phyloP scores from a whole-genome alignment of 2,113 vertebrate species.

The Saguinus imperator region DNA sequence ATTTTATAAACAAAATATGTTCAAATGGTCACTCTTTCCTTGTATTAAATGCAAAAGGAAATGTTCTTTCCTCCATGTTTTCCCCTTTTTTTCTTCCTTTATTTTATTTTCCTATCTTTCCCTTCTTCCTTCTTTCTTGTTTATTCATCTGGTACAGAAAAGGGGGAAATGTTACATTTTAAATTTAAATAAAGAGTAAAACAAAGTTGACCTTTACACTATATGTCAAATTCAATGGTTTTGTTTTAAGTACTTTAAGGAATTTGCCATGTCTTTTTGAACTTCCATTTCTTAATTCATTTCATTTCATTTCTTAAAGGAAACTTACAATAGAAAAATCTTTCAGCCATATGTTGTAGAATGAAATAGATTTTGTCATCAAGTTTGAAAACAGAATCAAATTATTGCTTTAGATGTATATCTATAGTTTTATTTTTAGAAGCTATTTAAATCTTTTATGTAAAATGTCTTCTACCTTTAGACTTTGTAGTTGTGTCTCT shows the following conservation, averaged over 20 bases:
- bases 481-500: neutral
- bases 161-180: neutral
- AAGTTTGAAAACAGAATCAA: neutral
- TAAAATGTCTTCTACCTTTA: conserved; percentile 24
- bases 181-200: neutral
- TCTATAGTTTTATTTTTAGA: neutral
- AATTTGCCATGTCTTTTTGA: neutral
- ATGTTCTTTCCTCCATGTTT: neutral
- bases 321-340: neutral
- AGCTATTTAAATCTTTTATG: conserved; percentile 6
- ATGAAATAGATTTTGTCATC: conserved; percentile 11
- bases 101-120: neutral
- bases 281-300: conserved; percentile 3
- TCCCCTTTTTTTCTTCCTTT: neutral
- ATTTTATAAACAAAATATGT: conserved; percentile 25
- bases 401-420: neutral
- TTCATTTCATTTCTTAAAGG: neutral
- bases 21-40: neutral
- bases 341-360: neutral
- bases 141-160: neutral
- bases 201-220: neutral
- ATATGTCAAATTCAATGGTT: neutral
- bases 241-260: neutral
- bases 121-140: neutral
- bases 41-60: neutral